These are phyloP conservation scores for Hylaeus anthracinus DNA, from an alignment of 1,140 invertebrate species.

Conservation along the genomic window DNA sequence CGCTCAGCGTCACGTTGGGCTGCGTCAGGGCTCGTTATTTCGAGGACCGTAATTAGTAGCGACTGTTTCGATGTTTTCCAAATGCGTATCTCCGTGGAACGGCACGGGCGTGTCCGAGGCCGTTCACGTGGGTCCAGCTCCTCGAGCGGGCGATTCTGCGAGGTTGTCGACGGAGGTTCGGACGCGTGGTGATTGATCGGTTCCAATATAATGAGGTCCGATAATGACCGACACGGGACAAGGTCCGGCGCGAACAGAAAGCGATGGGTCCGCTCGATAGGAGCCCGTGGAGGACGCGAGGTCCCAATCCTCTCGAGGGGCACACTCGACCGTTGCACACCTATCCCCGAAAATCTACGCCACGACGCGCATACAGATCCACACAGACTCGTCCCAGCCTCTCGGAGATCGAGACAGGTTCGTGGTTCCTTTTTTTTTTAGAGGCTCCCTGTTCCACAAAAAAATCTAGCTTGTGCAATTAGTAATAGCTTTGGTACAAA, in stretches of 20 bases:
- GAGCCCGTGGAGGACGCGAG: conserved; percentile 54
- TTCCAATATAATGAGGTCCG: conserved; percentile 78
- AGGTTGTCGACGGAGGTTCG: conserved; percentile 62
- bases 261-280: conserved; percentile 71
- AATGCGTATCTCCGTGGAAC: conserved; percentile 39
- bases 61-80: conserved; percentile 45
- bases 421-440: no score
- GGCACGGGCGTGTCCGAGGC: conserved; percentile 54
- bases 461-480: no score
- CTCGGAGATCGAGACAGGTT: no score
- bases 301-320: conserved; percentile 28
- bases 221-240: conserved; percentile 78
- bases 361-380: no score
- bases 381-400: no score
- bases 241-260: conserved; percentile 71
- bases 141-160: conserved; percentile 54
- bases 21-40: no score
- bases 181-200: conserved; percentile 77
- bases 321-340: conserved; percentile 1
- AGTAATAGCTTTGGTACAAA: no score
- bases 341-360: conserved; percentile 34
- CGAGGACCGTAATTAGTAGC: conserved; percentile 40
- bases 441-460: no score
- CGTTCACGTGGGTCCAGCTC: conserved; percentile 62
- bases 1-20: no score